phyloP scores from a whole-genome alignment of 2,888 invertebrate genomes.

The Oligia fasciuncula region DNA sequence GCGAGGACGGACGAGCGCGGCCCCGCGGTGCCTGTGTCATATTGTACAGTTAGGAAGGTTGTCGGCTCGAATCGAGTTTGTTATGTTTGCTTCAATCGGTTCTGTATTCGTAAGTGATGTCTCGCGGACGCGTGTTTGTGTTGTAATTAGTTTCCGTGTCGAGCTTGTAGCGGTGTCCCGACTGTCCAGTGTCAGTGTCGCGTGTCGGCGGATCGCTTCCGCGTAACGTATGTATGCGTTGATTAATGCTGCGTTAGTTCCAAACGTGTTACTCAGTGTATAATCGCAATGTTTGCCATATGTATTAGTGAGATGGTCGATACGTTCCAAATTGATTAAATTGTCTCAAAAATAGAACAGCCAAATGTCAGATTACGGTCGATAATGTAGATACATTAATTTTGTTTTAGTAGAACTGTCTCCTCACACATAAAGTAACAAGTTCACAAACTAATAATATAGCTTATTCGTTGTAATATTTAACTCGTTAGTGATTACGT shows the following conservation, averaged over 20 bases:
- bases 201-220: constrained; percentile 61
- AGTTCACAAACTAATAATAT: constrained; percentile 89
- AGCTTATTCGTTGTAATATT: constrained; percentile 87
- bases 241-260: constrained; percentile 69
- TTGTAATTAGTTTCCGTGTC: constrained; percentile 72
- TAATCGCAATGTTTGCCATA: constrained; percentile 86
- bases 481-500: constrained; percentile 88
- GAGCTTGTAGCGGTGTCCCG: constrained; percentile 62
- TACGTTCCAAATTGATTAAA: constrained; percentile 81
- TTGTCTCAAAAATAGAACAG: constrained; percentile 78
- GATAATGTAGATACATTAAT: constrained; percentile 72
- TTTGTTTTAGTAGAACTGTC: constrained; percentile 73
- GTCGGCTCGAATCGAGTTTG: constrained; percentile 79
- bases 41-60: constrained; percentile 78
- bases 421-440: constrained; percentile 80
- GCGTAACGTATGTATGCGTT: constrained; percentile 65
- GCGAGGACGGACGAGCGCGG: constrained; percentile 56
- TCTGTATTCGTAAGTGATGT: constrained; percentile 67
- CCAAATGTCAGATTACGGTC: constrained; percentile 73
- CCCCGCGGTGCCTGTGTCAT: constrained; percentile 72
- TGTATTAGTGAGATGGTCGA: constrained; percentile 88
- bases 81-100: constrained; percentile 70
- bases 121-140: constrained; percentile 69
- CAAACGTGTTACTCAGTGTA: constrained; percentile 70
- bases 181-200: constrained; percentile 11